Evolutionary conservation across 2,888 invertebrate genomes (phyloP).

Genomic region (Andrena marginata): DNA sequence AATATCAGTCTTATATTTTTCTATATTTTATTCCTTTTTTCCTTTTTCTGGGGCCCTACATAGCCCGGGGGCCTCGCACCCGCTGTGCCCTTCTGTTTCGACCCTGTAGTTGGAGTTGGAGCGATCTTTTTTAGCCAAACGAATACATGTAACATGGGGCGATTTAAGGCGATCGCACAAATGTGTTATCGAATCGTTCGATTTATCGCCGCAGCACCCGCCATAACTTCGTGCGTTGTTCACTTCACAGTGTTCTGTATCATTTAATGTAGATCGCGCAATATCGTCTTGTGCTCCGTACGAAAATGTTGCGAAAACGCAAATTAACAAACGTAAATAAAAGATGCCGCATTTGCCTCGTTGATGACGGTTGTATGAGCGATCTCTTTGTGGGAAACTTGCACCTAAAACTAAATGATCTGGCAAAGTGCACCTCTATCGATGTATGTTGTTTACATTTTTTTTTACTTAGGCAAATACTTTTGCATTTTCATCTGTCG

Average conservation of each 20-base stretch:
- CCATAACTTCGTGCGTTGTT: not conserved
- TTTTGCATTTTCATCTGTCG: not conserved
- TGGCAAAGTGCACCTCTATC: slow-evolving; percentile 77
- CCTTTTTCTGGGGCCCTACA: too few species aligned
- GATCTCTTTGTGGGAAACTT: slow-evolving; percentile 75
- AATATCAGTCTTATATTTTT: too few species aligned
- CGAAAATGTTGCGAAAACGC: slow-evolving; percentile 72
- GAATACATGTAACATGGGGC: too few species aligned
- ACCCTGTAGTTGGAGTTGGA: too few species aligned
- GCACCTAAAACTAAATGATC: slow-evolving; percentile 75
- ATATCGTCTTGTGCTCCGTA: not conserved
- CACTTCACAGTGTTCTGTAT: slow-evolving; percentile 39
- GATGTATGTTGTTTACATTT: slow-evolving; percentile 75
- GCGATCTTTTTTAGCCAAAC: too few species aligned
- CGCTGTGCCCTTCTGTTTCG: too few species aligned
- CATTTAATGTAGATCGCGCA: slow-evolving; percentile 13
- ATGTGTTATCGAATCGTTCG: not conserved
- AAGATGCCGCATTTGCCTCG: slow-evolving; percentile 81
- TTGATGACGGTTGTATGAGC: slow-evolving; percentile 77
- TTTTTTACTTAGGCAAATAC: not conserved
- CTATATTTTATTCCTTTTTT: too few species aligned
- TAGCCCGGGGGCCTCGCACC: too few species aligned
- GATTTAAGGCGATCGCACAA: too few species aligned
- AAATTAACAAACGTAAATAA: slow-evolving; percentile 73
- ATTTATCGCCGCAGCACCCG: not conserved